Conservation (phyloP, 2,888 invertebrate species). For the Uloborus plumipes region DNA sequence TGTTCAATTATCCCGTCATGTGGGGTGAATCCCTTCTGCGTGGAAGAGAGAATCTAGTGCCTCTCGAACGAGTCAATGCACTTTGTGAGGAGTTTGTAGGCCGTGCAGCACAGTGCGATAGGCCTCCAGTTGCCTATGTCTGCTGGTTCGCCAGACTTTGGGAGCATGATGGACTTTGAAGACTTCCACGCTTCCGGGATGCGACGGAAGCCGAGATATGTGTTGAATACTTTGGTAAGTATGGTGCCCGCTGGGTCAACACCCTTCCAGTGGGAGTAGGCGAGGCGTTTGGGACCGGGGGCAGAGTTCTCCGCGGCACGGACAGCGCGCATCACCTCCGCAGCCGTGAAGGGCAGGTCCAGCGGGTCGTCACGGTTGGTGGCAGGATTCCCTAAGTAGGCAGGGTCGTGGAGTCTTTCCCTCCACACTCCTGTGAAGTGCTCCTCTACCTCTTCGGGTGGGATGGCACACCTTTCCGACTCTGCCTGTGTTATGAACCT, state of each 20-base stretch:
- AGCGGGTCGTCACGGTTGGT: too few species aligned
- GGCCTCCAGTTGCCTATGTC: background rate
- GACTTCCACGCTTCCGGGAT: background rate
- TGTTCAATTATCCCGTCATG: background rate
- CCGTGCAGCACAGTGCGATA: too few species aligned
- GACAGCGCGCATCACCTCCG: background rate
- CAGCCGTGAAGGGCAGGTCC: background rate
- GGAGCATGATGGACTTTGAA: background rate
- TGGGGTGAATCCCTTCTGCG: background rate
- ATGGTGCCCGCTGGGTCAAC: background rate
- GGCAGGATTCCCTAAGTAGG: too few species aligned
- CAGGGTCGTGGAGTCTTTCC: too few species aligned
- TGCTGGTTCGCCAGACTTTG: background rate
- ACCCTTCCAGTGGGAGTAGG: background rate
- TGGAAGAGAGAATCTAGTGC: background rate
- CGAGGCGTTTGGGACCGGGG: background rate
- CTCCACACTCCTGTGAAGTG: too few species aligned
- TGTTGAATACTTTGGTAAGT: background rate
- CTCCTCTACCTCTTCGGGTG: too few species aligned
- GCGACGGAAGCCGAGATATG: background rate
- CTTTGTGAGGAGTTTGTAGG: too few species aligned
- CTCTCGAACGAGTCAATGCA: too few species aligned
- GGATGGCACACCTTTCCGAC: too few species aligned
- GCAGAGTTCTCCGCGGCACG: background rate
- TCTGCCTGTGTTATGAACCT: too few species aligned